Percentiles rank a stretch among this genome's conserved stretches.
Evolutionary conservation across 1,140 invertebrate species (phyloP).

Genomic region (Ridgeia piscesae): DNA sequence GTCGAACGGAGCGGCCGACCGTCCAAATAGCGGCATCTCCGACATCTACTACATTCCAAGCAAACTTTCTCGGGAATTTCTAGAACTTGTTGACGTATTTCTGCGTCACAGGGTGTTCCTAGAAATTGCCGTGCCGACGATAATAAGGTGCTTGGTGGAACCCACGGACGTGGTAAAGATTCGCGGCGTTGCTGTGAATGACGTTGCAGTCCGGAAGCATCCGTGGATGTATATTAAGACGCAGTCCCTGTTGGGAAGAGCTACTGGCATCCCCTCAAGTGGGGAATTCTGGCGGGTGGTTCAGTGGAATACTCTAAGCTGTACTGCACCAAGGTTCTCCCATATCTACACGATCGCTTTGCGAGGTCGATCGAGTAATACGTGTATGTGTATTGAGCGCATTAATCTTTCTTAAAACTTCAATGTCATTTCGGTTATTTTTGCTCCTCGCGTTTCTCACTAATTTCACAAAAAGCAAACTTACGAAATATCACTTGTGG

Average conservation of each 20-base stretch:
- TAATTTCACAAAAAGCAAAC: no score
- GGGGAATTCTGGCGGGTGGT: constrained; percentile 18
- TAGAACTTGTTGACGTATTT: constrained; percentile 23
- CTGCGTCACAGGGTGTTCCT: constrained; percentile 22
- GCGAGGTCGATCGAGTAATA: not conserved
- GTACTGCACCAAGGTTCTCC: constrained; percentile 17
- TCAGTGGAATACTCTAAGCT: constrained; percentile 1
- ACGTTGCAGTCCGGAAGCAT: constrained; percentile 6
- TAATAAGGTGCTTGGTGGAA: constrained; percentile 11
- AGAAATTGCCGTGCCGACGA: constrained; percentile 29
- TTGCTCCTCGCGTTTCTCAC: no score
- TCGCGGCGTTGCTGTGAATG: constrained; percentile 15
- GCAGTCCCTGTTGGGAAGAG: constrained; percentile 23
- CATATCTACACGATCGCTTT: constrained; percentile 19
- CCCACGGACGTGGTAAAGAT: constrained; percentile 17
- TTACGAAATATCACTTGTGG: no score
- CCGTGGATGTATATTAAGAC: constrained; percentile 25
- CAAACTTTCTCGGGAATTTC: constrained; percentile 16
- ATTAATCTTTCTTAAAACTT: no score
- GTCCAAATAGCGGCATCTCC: constrained; percentile 23
- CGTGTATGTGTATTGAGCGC: no score
- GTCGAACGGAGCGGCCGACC: constrained; percentile 10
- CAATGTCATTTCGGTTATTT: no score
- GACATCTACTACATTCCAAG: constrained; percentile 28
- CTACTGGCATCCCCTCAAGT: constrained; percentile 27